Conservation (phyloP, 2,113 vertebrate species). For the Xiphophorus hellerii region DNA sequence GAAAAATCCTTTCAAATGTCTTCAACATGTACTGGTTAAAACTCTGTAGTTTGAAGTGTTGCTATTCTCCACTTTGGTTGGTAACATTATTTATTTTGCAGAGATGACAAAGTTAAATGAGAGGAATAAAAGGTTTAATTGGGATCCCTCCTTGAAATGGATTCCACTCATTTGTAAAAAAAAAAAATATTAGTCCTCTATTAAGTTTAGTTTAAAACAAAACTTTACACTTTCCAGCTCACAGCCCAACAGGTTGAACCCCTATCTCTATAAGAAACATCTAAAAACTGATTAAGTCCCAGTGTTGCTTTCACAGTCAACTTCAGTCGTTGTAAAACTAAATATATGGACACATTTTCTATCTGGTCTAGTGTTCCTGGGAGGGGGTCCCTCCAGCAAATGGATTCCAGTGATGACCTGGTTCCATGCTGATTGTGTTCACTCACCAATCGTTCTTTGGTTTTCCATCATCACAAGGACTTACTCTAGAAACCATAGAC, state of each 20-base stretch:
- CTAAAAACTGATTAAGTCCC: neutral
- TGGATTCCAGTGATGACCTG: too few species aligned
- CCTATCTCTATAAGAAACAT: neutral
- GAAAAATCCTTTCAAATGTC: slow-evolving; percentile 5
- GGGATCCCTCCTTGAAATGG: neutral
- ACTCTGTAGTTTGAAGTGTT: neutral
- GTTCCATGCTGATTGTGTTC: too few species aligned
- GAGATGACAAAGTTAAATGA: neutral
- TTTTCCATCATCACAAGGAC: too few species aligned
- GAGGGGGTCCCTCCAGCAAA: neutral
- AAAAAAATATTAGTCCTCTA: too few species aligned
- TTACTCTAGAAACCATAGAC: too few species aligned
- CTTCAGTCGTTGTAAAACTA: neutral
- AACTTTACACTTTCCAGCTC: too few species aligned
- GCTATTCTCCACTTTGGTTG: neutral
- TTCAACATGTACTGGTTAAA: neutral
- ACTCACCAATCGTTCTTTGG: too few species aligned
- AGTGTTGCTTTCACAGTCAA: neutral
- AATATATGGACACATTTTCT: neutral
- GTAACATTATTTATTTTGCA: neutral
- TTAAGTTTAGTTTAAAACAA: too few species aligned
- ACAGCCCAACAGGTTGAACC: too few species aligned
- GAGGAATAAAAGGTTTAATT: neutral
- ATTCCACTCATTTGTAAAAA: too few species aligned
- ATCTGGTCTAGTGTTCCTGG: too few species aligned